phyloP scores from a whole-genome alignment of 2,888 invertebrate species.

The Vesta saturnalis region DNA sequence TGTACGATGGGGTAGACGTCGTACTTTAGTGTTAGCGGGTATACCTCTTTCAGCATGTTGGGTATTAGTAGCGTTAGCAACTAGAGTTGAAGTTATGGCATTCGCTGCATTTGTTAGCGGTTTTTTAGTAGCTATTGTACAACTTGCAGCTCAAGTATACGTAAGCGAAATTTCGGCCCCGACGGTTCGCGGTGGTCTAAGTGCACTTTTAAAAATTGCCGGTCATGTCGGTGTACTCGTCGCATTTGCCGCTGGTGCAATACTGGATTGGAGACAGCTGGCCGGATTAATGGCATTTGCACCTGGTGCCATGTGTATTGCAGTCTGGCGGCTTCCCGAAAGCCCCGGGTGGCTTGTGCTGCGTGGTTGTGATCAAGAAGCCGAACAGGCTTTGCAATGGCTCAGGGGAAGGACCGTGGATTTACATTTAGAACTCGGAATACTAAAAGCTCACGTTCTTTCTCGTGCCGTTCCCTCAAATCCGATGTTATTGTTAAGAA shows the following conservation, averaged over 20 bases:
- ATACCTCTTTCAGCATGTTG: constrained; percentile 83
- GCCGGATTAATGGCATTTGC: constrained; percentile 83
- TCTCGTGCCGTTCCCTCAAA: constrained; percentile 49
- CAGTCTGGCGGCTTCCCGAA: constrained; percentile 85
- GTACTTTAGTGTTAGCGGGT: constrained; percentile 76
- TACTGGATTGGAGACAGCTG: constrained; percentile 85
- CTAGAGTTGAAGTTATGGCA: constrained; percentile 81
- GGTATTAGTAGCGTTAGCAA: constrained; percentile 82
- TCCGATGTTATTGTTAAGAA: constrained; percentile 51
- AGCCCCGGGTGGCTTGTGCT: constrained; percentile 87
- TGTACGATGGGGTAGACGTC: constrained; percentile 77
- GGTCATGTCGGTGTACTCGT: constrained; percentile 87
- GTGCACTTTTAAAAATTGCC: constrained; percentile 86
- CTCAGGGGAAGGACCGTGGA: constrained; percentile 81
- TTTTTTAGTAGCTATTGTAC: constrained; percentile 60
- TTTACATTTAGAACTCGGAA: constrained; percentile 77
- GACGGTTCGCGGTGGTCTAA: constrained; percentile 85
- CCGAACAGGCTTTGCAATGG: constrained; percentile 80
- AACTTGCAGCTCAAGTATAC: constrained; percentile 71
- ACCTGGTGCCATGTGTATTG: constrained; percentile 79
- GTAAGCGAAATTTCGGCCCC: constrained; percentile 92
- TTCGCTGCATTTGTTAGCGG: constrained; percentile 87
- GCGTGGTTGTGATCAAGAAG: constrained; percentile 79
- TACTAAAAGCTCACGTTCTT: constrained; percentile 75
- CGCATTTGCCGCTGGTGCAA: constrained; percentile 84